These are phyloP conservation scores for Misgurnus mizolepis DNA, from an alignment of 2,113 vertebrate species.

Conservation along the genomic window DNA sequence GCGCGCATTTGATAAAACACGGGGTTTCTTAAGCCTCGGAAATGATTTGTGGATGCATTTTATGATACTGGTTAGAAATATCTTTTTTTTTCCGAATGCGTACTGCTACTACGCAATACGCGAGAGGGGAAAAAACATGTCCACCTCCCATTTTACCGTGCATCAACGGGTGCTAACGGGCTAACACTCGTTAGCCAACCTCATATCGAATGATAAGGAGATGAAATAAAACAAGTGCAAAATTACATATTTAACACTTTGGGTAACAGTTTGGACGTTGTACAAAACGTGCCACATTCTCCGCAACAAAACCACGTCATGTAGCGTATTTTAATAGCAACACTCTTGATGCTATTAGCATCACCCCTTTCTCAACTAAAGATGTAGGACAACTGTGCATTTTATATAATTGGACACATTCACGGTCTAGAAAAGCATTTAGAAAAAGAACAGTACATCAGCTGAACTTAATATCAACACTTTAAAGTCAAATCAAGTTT, in stretches of 20 bases:
- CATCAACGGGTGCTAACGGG: conserved; percentile 77
- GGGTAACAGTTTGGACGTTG: neutral
- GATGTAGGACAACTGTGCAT: conserved; percentile 8
- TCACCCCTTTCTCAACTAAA: conserved; percentile 11
- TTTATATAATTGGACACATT: neutral
- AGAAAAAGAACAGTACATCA: neutral
- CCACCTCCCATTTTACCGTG: conserved; percentile 81
- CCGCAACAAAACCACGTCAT: neutral
- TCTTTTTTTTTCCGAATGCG: conserved; percentile 18
- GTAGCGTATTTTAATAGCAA: neutral
- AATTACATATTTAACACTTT: conserved; percentile 7
- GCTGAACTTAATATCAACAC: neutral
- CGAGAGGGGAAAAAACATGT: conserved; percentile 73
- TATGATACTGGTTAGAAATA: neutral
- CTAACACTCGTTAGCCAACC: conserved; percentile 66
- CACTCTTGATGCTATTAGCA: conserved; percentile 3
- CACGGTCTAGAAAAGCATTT: neutral
- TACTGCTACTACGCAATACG: conserved; percentile 69
- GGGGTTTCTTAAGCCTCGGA: neutral
- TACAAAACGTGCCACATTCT: neutral
- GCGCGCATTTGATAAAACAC: neutral
- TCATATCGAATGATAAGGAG: conserved; percentile 34
- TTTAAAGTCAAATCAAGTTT: neutral
- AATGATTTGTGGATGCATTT: neutral
- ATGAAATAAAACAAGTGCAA: neutral